Evolutionary conservation across 2,113 vertebrate species (phyloP), one percentile per base, ranked within the genome.

Genomic region (Tachuris rubrigastra): DNA sequence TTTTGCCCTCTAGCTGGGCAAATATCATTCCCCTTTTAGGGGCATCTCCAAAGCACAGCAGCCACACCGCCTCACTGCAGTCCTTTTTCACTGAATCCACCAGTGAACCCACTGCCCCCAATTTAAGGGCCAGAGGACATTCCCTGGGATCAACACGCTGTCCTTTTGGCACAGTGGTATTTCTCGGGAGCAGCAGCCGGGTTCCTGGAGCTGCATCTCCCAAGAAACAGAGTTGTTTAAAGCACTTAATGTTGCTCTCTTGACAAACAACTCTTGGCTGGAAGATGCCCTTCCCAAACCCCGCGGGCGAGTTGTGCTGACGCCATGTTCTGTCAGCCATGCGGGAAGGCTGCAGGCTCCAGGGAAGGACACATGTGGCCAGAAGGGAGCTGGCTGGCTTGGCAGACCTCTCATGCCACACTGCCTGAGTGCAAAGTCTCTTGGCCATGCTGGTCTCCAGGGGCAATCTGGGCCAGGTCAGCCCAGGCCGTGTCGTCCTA

Each of bases 211-310:
- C 53, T 59, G 55, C 72, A 68, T 67, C 81, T 95, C 91, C 91
- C 20, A 13, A 95, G 91, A 76, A 96, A 50, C 80, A 21, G 73
- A 83, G 41, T 65, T 94, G 85, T 87, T 97, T 86, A 90, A 96
- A 96, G 78, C 39, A 50, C 82, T 96, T 63, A 63, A 63, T 13
- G 5, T 76, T 60, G 56, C 91, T 81, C 63, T 63, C 77, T 62
- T 93, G 96, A 94, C 39, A 33, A 97, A 94, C 87, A 85, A 28
- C 86, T 59, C 79, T 97, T 96, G 95, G 96, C 96, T 95, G 92
- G 89, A 95, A 93, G 60, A 59, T 85, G 31, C 88, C 80, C 87
- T 79, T 79, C 75, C 92, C 81, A 92, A 96, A 88, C 63, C 11
- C 41, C 27, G 60, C 3, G 2, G 89, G 89, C 0, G 0, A 97